Evolutionary conservation across 2,797 vertebrate genomes (phyloP).

Genomic region (Hoplostethus atlanticus): DNA sequence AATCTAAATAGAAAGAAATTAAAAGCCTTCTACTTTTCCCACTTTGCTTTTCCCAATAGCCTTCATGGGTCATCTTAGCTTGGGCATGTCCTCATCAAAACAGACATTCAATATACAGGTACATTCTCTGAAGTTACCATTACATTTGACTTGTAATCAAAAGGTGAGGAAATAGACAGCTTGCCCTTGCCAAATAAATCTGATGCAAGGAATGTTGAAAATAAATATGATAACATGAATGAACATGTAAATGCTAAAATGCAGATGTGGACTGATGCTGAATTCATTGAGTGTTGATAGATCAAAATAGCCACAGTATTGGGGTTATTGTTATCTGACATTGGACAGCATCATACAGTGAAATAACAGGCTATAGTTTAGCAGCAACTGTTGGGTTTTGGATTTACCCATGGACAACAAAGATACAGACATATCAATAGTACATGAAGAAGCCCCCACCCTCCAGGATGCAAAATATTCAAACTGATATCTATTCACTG

Average conservation of each 20-base stretch:
- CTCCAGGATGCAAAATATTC: slow-evolving; percentile 69
- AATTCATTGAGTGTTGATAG: slow-evolving; percentile 56
- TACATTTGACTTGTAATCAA: slow-evolving; percentile 70
- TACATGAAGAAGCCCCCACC: slow-evolving; percentile 74
- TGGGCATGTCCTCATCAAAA: slow-evolving; percentile 69
- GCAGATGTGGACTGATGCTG: slow-evolving; percentile 63
- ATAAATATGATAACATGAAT: slow-evolving; percentile 68
- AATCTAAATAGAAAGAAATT: slow-evolving; percentile 54
- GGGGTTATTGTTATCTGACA: slow-evolving; percentile 39
- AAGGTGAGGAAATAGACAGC: slow-evolving; percentile 74
- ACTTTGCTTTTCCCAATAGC: slow-evolving; percentile 56
- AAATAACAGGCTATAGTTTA: slow-evolving; percentile 79
- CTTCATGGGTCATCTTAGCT: slow-evolving; percentile 67
- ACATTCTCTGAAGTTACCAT: slow-evolving; percentile 85
- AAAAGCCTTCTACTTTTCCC: slow-evolving; percentile 49
- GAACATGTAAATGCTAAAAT: slow-evolving; percentile 52
- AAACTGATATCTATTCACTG: slow-evolving; percentile 66
- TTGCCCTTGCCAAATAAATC: slow-evolving; percentile 70
- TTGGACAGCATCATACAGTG: slow-evolving; percentile 73
- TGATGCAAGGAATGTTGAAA: slow-evolving; percentile 66
- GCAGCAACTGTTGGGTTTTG: slow-evolving; percentile 86
- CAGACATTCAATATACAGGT: slow-evolving; percentile 86
- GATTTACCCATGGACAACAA: slow-evolving; percentile 82
- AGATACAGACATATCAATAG: slow-evolving; percentile 79
- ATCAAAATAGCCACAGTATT: slow-evolving; percentile 57